Conservation (phyloP, 2,888 invertebrate genomes). For the Galeopsomyia nigrocyanea region DNA sequence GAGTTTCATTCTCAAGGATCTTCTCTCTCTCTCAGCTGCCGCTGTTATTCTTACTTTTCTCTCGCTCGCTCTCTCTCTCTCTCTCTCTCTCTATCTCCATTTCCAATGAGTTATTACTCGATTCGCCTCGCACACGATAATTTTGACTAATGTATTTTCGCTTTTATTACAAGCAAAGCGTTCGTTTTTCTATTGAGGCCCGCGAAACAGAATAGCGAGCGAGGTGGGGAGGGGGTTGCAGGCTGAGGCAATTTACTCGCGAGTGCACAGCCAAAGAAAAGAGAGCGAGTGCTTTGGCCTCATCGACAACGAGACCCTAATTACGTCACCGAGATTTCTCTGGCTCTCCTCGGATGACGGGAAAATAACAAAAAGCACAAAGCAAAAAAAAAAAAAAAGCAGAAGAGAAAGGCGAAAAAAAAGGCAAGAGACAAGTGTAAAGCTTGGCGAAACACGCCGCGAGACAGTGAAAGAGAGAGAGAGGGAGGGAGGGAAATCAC, state of each 20-base stretch:
- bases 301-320: conserved; percentile 18
- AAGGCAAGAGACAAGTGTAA: conserved; percentile 13
- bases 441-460: conserved; percentile 5
- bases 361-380: conserved; percentile 6
- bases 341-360: not conserved
- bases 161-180: conserved; percentile 46
- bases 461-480: conserved; percentile 19
- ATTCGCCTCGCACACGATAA: conserved; percentile 51
- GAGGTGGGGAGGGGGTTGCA: too few species aligned
- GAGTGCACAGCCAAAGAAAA: conserved; percentile 10
- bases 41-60: conserved; percentile 3
- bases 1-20: conserved; percentile 43
- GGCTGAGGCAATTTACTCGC: conserved; percentile 15
- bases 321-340: conserved; percentile 14
- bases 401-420: not conserved
- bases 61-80: conserved; percentile 26
- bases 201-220: not conserved
- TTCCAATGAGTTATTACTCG: conserved; percentile 49
- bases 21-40: conserved; percentile 26
- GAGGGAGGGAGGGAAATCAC: conserved; percentile 6
- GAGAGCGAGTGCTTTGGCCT: conserved; percentile 1
- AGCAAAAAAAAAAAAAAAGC: not conserved
- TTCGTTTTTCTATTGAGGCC: conserved; percentile 41
- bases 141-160: conserved; percentile 47
- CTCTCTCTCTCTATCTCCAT: not conserved